Evolutionary conservation across 2,797 vertebrate species (phyloP).

Genomic region (Lycodopsis pacificus): DNA sequence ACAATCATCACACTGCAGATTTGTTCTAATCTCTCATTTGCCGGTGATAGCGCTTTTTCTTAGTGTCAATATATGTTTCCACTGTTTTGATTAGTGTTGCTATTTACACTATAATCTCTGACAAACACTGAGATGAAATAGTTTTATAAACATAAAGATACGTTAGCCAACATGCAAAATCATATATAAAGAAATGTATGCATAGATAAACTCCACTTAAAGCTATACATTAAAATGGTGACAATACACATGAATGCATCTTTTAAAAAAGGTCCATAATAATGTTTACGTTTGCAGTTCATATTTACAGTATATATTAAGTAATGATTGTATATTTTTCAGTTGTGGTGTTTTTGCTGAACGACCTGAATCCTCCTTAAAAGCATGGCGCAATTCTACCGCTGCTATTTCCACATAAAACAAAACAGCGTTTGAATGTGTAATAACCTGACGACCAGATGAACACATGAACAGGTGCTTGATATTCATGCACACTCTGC

Average conservation of each 20-base stretch:
- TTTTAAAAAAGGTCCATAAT: not conserved
- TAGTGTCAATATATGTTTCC: not conserved
- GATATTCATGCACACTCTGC: conserved; percentile 6
- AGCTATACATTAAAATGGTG: not conserved
- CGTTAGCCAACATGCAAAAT: not conserved
- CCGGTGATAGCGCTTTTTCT: not conserved
- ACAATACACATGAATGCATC: not conserved
- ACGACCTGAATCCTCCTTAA: not conserved
- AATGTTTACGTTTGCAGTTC: not conserved
- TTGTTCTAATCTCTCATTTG: not conserved
- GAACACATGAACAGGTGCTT: conserved; percentile 26
- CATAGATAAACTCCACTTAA: not conserved
- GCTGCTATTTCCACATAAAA: not conserved
- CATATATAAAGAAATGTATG: not conserved
- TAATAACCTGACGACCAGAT: conserved; percentile 2
- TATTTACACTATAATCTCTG: not conserved
- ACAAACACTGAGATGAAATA: not conserved
- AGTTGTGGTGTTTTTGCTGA: not conserved
- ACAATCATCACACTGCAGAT: conserved; percentile 5
- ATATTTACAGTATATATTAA: not conserved
- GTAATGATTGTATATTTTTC: not conserved
- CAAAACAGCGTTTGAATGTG: not conserved
- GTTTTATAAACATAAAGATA: not conserved
- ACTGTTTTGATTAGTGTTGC: not conserved
- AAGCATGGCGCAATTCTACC: not conserved